Evolutionary conservation across 2,797 vertebrate genomes (phyloP), one percentile per base, ranked within the genome.

Genomic region (Poecile montanus): DNA sequence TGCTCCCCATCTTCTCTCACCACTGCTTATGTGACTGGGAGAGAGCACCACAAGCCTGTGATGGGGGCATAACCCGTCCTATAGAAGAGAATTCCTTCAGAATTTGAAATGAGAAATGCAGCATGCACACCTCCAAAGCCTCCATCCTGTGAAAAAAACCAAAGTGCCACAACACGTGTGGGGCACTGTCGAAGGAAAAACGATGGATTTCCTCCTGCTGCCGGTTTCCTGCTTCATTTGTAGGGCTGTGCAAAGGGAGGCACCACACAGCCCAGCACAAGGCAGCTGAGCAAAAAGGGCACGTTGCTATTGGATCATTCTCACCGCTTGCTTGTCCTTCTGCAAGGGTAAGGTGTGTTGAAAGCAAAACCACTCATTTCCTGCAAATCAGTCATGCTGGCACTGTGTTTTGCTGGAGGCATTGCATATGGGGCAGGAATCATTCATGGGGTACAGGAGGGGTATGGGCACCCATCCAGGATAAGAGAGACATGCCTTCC

Each of bases 211-310:
- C 83, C 78, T 92, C 61, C 72, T 51, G 58, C 81, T 81, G 56
- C 88, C 85, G 94, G 58, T 83, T 93, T 97, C 95, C 92, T 91
- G 85, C 62, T 51, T 79, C 73, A 57, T n/a, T 23, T 29, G 32
- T 17, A 32, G 54, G 42, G 29, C 7, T 71, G 60, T 40, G 67
- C 34, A 45, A 82, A 85, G 44, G 44, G 34, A 40, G 34, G 32
- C 38, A 70, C 70, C 1, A 4, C 22, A 2, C 2, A 11, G 73
- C 75, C 36, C 18, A 11, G 25, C 7, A n/a, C 36, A 12, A 16
- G 42, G 13, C 42, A 88, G 66, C 15, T 50, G 54, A 67, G 16
- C 21, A 32, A 11, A 32, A 61, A 5, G 13, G 93, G 16, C 25
- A 58, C 8, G 2, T 53, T 60, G 60, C 29, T 66, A 8, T 53